A percentile compares a stretch with the other conserved stretches of the same genome.
phyloP scores from a whole-genome alignment of 2,113 vertebrate genomes.

The Scomber japonicus region DNA sequence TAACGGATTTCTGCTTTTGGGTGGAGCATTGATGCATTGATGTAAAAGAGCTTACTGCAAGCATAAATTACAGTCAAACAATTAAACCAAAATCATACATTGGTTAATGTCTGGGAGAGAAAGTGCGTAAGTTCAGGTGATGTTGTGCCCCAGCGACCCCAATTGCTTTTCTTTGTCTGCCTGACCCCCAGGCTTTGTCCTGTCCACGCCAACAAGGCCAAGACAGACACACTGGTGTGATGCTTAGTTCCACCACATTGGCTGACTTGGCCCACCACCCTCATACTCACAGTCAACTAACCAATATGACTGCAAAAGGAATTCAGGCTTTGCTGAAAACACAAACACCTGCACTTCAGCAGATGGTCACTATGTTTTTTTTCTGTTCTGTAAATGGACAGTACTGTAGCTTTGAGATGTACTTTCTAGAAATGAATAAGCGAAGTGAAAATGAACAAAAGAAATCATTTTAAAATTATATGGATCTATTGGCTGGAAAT shows the following conservation, averaged over 20 bases:
- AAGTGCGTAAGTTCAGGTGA: slow-evolving; percentile 9
- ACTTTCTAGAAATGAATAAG: slow-evolving; percentile 14
- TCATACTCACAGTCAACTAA: slow-evolving; percentile 29
- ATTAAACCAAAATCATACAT: too few relatives aligned
- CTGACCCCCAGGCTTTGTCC: slow-evolving; percentile 16
- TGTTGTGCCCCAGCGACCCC: not conserved
- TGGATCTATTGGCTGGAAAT: slow-evolving; percentile 13
- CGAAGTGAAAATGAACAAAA: slow-evolving; percentile 24
- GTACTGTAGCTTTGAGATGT: slow-evolving; percentile 2
- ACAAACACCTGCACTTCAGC: slow-evolving; percentile 16
- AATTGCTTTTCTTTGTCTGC: slow-evolving; percentile 30
- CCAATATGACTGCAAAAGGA: slow-evolving; percentile 20
- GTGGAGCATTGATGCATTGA: too few relatives aligned
- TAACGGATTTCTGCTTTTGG: too few relatives aligned
- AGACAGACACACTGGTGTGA: slow-evolving; percentile 28
- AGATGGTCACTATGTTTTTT: not conserved
- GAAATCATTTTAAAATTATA: not conserved
- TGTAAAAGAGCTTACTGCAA: too few relatives aligned
- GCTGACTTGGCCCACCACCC: slow-evolving; percentile 29
- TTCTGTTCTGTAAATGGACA: slow-evolving; percentile 12
- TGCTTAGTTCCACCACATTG: slow-evolving; percentile 50
- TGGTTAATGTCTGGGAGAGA: too few relatives aligned
- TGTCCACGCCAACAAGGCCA: slow-evolving; percentile 8
- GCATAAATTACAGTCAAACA: too few relatives aligned
- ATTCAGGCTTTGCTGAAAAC: slow-evolving; percentile 8